Evolutionary conservation across 92 coral and sea anemone species (phyloP), one percentile per base, ranked within the genome.

Genomic region (Parazoanthus darwini): DNA sequence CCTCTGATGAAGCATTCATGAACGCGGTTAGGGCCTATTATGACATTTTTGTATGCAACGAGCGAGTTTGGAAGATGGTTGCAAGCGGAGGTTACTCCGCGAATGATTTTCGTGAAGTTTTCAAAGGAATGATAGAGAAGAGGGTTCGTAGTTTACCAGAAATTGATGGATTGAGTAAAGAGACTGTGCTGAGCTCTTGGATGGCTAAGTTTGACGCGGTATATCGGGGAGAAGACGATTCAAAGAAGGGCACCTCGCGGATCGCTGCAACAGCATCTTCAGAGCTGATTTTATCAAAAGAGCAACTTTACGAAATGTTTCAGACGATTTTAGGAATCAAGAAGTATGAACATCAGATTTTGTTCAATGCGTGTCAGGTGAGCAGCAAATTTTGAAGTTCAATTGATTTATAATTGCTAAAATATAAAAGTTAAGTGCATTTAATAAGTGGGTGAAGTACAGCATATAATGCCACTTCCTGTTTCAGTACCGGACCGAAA

Each of bases 281-380:
- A 0, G 99, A 95, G 87, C 91, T 95, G 68, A 97, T 97, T 76
- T 90, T 95, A 22, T 97, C 99, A 20, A 97, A 97, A 86, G 99
- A 97, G 67, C 99, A 97, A 83, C 94, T 97, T 37, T 97, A 95
- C 80, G 99, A 97, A 82, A 97, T 97, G 99, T 97, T 97, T 70
- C 99, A 94, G 84, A 94, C 97, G 1, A 94, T 97, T 74, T 71
- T 97, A 20, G 99, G 91, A 23, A 88, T 97, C 78, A 97, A 97
- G 81, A 94, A 91, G 86, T 95, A 94, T 70, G 98, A 97, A 50
- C 99, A 97, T 77, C 96, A 92, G 74, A 97, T 97, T 38, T 88
- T 97, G 54, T 97, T 92, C 86, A 97, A 97, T 72, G 99, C 99
- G 23, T 97, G 99, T 44, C 99, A 97, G 98, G 99, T 97, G 93